Conservation (phyloP, 2,113 vertebrate genomes). For the Triplophysa siluroides region DNA sequence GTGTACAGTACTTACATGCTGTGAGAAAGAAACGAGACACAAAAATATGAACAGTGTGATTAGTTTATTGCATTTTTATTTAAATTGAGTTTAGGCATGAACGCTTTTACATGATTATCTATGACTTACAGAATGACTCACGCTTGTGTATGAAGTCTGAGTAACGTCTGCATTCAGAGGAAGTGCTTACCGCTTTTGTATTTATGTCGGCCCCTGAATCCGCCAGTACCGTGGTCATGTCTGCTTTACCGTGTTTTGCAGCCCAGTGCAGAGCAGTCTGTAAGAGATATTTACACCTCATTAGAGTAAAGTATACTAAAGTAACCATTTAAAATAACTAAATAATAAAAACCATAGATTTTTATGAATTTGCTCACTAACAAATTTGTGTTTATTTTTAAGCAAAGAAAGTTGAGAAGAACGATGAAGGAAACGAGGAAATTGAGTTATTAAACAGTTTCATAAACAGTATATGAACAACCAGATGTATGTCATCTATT, state of each 20-base stretch:
- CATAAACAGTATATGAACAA: too few relatives aligned
- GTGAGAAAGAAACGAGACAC: conserved; percentile 47
- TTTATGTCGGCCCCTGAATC: conserved; percentile 76
- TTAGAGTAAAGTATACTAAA: background rate
- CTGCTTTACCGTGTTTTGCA: conserved; percentile 78
- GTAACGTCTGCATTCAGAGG: background rate
- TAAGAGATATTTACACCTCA: background rate
- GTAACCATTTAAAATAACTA: too few relatives aligned
- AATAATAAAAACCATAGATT: too few relatives aligned
- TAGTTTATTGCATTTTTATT: background rate
- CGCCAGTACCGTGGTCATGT: conserved; percentile 73
- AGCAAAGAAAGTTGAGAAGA: too few relatives aligned
- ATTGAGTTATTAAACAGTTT: too few relatives aligned
- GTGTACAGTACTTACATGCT: conserved; percentile 73
- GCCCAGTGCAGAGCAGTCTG: conserved; percentile 83
- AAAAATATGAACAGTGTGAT: conserved; percentile 6
- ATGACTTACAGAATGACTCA: too few relatives aligned
- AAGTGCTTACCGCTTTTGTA: conserved; percentile 73
- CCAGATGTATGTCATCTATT: too few relatives aligned
- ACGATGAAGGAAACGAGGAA: too few relatives aligned
- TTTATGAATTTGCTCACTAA: too few relatives aligned
- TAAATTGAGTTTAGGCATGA: background rate
- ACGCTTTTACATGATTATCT: background rate
- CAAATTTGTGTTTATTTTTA: too few relatives aligned
- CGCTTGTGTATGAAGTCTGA: background rate